phyloP scores from a whole-genome alignment of 1,140 invertebrate genomes.

The Drosophila gunungcola region DNA sequence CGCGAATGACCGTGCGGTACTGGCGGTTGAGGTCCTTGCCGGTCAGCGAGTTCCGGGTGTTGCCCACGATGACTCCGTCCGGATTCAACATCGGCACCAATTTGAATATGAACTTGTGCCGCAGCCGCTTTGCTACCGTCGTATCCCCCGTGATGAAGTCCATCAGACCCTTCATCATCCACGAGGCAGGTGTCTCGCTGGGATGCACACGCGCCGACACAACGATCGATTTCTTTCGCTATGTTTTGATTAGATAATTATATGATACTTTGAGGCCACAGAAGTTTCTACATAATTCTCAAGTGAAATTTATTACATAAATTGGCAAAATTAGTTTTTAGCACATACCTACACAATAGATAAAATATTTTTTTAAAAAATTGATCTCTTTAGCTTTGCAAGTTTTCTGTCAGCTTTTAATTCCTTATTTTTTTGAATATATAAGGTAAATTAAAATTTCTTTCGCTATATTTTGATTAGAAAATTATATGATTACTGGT shows the following conservation, averaged over 20 bases:
- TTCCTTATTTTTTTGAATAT: no score
- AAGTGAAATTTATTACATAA: no score
- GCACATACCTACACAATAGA: no score
- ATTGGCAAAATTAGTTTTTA: no score
- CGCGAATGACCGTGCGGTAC: slow-evolving; percentile 94
- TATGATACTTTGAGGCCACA: no score
- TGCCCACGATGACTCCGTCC: slow-evolving; percentile 96
- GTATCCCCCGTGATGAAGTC: slow-evolving; percentile 95
- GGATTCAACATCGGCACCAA: slow-evolving; percentile 98
- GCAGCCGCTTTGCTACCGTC: slow-evolving; percentile 90
- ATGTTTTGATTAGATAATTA: neutral
- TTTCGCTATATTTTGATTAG: no score
- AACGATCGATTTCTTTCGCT: slow-evolving; percentile 93
- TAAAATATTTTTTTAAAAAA: no score
- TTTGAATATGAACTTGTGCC: slow-evolving; percentile 98
- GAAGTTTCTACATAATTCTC: no score
- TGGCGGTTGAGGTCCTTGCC: slow-evolving; percentile 95
- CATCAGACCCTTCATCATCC: slow-evolving; percentile 98
- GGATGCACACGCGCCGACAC: slow-evolving; percentile 97
- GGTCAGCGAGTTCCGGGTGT: slow-evolving; percentile 94
- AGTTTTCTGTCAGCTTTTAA: no score
- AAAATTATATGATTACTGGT: no score
- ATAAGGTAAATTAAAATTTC: no score
- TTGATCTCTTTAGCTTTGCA: no score
- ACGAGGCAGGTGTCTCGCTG: slow-evolving; percentile 97